Base-by-base conservation (phyloP, 2,113 vertebrate species). In the Passer domesticus region DNA sequence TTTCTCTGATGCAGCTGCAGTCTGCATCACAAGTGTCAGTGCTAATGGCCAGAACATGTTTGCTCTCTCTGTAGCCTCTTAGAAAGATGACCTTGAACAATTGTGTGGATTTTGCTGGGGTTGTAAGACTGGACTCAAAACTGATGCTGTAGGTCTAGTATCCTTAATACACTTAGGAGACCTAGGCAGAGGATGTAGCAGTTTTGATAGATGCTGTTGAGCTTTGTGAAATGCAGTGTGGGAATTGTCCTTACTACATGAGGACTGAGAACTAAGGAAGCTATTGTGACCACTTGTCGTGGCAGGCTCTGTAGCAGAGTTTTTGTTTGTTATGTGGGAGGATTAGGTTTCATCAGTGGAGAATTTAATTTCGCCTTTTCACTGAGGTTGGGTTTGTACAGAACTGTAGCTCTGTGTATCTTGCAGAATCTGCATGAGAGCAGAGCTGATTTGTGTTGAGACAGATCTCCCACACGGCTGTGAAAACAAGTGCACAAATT, bases 401-500 rank as follows among this genome's bases (percentile, higher is more conserved):
- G 75, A 53, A 77, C 72, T 83, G 24, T 96, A 92, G 56, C 94
- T 95, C 63, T 87, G 27, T 94, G 81, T 91, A 90, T 88, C 91
- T 95, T 92, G 70, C 43, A 62, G 67, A 83, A 89, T 92, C 87
- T 95, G 53, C 79, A 88, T 92, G 93, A 94, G 82, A 95, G 87
- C 59, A n/a, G 63, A 85, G 43, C 94, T 95, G 94, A 96, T 92
- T 90, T 95, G 39, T 96, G 75, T 95, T 96, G 96, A 97, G 95
- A 95, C 95, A 93, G 88, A 74, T 97, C 92, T 96, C 93, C 94
- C 94, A 94, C 93, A 88, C 15, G 21, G 41, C 87, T 95, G 68
- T 94, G 90, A 95, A 96, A 93, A 97, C 93, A 94, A 94, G 52
- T 67, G 94, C 85, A 92, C 90, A 75, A 93, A 97, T 96, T 93